Percentiles rank a stretch among this genome's conserved stretches.
Evolutionary conservation across 2,888 invertebrate genomes (phyloP).

Genomic region (Clunio marinus): DNA sequence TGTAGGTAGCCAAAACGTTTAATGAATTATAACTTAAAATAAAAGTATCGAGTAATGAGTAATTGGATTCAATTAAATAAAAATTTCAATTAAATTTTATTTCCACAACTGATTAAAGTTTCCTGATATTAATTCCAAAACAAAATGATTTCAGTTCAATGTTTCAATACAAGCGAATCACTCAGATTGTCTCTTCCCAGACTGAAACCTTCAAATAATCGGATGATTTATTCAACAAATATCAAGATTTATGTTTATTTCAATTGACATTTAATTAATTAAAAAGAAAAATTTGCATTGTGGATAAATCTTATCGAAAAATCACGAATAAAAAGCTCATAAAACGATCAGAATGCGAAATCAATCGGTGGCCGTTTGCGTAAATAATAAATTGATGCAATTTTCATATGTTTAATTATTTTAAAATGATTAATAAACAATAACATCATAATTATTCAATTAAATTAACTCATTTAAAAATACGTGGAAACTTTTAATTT

Average conservation of each 20-base stretch:
- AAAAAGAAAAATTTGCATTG: neutral
- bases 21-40: too few species aligned
- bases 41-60: too few species aligned
- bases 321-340: neutral
- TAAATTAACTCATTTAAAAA: slow-evolving; percentile 10
- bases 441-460: slow-evolving; percentile 31
- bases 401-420: slow-evolving; percentile 18
- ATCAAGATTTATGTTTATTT: too few species aligned
- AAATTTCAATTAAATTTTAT: neutral
- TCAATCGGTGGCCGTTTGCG: slow-evolving; percentile 5
- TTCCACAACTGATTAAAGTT: neutral
- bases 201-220: too few species aligned
- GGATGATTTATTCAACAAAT: too few species aligned
- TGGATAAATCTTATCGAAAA: neutral
- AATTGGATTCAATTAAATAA: neutral
- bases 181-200: too few species aligned
- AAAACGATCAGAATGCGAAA: slow-evolving; percentile 11
- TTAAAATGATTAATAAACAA: slow-evolving; percentile 35
- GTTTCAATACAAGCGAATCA: too few species aligned
- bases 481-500: neutral
- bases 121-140: too few species aligned
- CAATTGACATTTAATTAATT: neutral
- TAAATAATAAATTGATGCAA: neutral
- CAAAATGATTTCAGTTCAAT: too few species aligned
- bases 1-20: too few species aligned